Conservation (phyloP, 2,888 invertebrate genomes). For the Oithona nana region DNA sequence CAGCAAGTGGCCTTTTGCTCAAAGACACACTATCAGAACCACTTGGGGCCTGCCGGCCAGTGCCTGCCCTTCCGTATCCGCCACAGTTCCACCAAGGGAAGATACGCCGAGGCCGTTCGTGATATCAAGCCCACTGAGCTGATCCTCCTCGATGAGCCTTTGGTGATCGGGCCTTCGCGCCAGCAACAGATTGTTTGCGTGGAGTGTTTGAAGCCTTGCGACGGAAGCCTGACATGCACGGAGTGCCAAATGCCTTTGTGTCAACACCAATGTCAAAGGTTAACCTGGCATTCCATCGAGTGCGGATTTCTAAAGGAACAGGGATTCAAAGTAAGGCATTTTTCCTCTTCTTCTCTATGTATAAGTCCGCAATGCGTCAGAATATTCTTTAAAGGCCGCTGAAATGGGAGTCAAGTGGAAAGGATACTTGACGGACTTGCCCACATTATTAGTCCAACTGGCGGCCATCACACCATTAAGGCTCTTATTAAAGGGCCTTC, state of each 20-base stretch:
- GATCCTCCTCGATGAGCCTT: conserved; percentile 1
- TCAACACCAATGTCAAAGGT: background rate
- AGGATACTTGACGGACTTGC: background rate
- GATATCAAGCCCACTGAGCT: conserved; percentile 6
- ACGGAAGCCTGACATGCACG: background rate
- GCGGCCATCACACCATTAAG: background rate
- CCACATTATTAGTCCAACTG: background rate
- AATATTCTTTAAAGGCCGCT: too few relatives aligned
- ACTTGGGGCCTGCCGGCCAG: background rate
- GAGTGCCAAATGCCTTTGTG: conserved; percentile 7
- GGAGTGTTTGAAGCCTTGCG: background rate
- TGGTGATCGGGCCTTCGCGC: conserved; percentile 4
- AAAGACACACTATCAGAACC: background rate
- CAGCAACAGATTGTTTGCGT: conserved; percentile 8
- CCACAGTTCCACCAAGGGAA: background rate
- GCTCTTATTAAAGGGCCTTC: background rate
- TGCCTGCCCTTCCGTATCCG: background rate
- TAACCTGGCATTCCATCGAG: conserved; percentile 4
- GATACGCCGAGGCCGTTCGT: background rate
- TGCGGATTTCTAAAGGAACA: background rate
- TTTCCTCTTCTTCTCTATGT: too few relatives aligned
- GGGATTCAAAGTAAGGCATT: background rate
- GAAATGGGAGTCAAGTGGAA: too few relatives aligned
- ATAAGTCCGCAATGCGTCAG: too few relatives aligned
- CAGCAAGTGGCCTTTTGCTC: background rate